Percentiles rank a stretch among this genome's conserved stretches.
These are phyloP conservation scores for Sebastes itinus DNA, from an alignment of 2,797 vertebrate species.

Conservation along the genomic window DNA sequence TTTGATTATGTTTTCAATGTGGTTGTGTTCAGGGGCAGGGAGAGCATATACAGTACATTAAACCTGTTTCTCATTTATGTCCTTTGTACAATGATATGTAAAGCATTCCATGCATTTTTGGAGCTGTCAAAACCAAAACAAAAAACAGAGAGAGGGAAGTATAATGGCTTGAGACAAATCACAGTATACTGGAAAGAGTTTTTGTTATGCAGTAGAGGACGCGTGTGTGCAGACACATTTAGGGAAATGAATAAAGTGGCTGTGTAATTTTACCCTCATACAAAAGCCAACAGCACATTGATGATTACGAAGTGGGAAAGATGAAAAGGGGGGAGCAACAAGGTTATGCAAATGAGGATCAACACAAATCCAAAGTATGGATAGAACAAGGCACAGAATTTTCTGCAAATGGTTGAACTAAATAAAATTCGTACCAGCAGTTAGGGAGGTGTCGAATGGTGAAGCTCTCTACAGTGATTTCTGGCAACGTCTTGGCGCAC, in stretches of 20 bases:
- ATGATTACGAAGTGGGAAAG: constrained; percentile 56
- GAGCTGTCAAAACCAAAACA: constrained; percentile 50
- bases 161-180: constrained; percentile 75
- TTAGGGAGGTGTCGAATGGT: constrained; percentile 92
- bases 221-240: constrained; percentile 66
- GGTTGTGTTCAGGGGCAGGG: constrained; percentile 19
- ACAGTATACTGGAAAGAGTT: constrained; percentile 80
- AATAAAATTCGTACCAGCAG: constrained; percentile 88
- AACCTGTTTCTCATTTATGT: constrained; percentile 53
- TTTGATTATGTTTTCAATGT: constrained; percentile 17
- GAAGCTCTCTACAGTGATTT: constrained; percentile 92
- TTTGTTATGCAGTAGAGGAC: constrained; percentile 69
- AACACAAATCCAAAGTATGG: constrained; percentile 74
- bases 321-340: constrained; percentile 41
- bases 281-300: constrained; percentile 76
- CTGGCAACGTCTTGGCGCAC: constrained; percentile 85
- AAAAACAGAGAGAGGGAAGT: constrained; percentile 26
- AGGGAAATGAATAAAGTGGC: constrained; percentile 72
- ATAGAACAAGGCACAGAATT: constrained; percentile 98
- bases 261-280: constrained; percentile 77
- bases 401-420: constrained; percentile 95
- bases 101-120: constrained; percentile 75
- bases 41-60: constrained; percentile 28
- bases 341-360: constrained; percentile 65
- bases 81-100: constrained; percentile 72